These are phyloP conservation scores for Chelon labrosus DNA, from an alignment of 2,797 vertebrate species.

Conservation along the genomic window DNA sequence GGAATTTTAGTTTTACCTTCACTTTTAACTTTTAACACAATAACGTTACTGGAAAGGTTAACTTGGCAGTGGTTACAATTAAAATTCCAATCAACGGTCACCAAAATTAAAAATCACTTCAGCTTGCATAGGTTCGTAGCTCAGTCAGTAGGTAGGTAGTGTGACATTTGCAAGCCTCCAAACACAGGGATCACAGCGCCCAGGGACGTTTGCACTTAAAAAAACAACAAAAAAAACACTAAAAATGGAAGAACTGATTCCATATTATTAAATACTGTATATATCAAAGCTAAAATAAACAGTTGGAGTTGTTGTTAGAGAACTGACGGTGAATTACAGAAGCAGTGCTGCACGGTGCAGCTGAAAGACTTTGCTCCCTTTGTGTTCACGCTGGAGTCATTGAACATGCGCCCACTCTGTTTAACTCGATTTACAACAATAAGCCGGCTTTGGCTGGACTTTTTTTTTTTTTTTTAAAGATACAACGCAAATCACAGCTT, in stretches of 20 bases:
- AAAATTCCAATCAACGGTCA: background rate
- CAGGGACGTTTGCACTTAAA: background rate
- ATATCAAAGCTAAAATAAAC: slow-evolving; percentile 1
- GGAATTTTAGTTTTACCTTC: slow-evolving; percentile 1
- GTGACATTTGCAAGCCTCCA: slow-evolving; percentile 4
- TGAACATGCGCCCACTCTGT: slow-evolving; percentile 2
- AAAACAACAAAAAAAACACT: background rate
- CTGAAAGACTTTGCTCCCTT: slow-evolving; percentile 42
- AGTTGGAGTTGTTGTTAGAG: background rate
- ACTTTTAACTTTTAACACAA: background rate
- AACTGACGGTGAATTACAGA: slow-evolving; percentile 3
- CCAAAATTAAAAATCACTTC: background rate
- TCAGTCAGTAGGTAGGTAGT: background rate
- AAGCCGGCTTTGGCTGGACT: background rate
- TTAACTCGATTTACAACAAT: slow-evolving; percentile 1
- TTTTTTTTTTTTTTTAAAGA: background rate
- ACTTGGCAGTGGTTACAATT: slow-evolving; percentile 15
- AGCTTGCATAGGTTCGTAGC: background rate
- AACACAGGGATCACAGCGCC: background rate
- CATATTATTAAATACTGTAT: no score
- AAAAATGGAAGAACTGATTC: slow-evolving; percentile 4
- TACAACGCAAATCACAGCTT: slow-evolving; percentile 13
- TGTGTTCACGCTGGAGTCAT: background rate
- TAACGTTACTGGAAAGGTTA: background rate
- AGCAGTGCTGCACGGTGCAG: background rate